A percentile compares a stretch with the other conserved stretches of the same genome.
Evolutionary conservation across 2,888 invertebrate species (phyloP).

Genomic region (Noctuana brunneofusca): DNA sequence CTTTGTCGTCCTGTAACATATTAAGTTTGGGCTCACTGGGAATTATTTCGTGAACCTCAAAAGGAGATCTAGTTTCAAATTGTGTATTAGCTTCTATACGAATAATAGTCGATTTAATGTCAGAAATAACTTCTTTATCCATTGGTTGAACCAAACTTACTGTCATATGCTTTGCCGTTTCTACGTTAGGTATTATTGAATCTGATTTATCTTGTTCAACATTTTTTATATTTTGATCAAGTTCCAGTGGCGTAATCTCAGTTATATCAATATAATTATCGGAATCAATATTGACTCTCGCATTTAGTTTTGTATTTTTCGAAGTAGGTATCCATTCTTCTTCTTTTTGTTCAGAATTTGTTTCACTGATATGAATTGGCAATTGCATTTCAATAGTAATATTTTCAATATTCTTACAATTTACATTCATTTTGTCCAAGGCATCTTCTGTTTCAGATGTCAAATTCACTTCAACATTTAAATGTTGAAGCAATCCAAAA

Average conservation of each 20-base stretch:
- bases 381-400: slow-evolving; percentile 50
- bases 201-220: slow-evolving; percentile 42
- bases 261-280: slow-evolving; percentile 49
- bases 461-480: slow-evolving; percentile 54
- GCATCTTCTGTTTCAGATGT: slow-evolving; percentile 52
- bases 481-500: slow-evolving; percentile 52
- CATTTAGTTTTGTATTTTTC: slow-evolving; percentile 43
- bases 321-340: slow-evolving; percentile 46
- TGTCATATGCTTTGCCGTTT: slow-evolving; percentile 77
- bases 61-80: slow-evolving; percentile 52
- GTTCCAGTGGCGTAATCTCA: slow-evolving; percentile 50
- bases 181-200: slow-evolving; percentile 41
- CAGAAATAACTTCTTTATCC: slow-evolving; percentile 68
- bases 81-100: slow-evolving; percentile 45
- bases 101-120: slow-evolving; percentile 38
- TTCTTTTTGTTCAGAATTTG: slow-evolving; percentile 68
- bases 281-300: slow-evolving; percentile 49
- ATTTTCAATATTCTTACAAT: slow-evolving; percentile 46
- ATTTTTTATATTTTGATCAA: slow-evolving; percentile 52
- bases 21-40: slow-evolving; percentile 53
- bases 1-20: slow-evolving; percentile 40
- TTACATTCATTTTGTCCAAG: slow-evolving; percentile 40
- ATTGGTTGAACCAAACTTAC: slow-evolving; percentile 75
- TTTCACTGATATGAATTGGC: slow-evolving; percentile 69
- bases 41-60: slow-evolving; percentile 56